A percentile compares a stretch with the other conserved stretches of the same genome.
Conservation (phyloP, 37 sponge, comb jelly and placozoan species). For the Chondrilla cf. caribensis region DNA sequence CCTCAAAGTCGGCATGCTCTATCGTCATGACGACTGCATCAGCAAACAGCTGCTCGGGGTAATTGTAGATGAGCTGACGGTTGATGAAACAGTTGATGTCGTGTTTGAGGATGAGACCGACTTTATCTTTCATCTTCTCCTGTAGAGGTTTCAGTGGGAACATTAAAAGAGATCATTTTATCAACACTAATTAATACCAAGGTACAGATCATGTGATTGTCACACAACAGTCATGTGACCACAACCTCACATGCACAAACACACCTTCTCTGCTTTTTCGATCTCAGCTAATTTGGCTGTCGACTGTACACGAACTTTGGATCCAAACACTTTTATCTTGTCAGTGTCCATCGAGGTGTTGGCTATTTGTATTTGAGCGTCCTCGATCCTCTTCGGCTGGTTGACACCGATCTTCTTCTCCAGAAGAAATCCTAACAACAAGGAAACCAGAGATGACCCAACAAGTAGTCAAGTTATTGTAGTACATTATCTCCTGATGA, state of each 20-base stretch:
- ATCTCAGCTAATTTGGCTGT: conserved; percentile 94
- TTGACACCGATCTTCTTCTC: conserved; percentile 97
- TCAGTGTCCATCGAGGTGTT: conserved; percentile 99
- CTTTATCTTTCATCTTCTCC: conserved; percentile 98
- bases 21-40: conserved; percentile 98
- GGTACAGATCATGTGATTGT: too few relatives aligned
- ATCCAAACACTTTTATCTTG: conserved; percentile 96
- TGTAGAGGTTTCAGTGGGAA: too few relatives aligned
- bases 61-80: conserved; percentile 98
- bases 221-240: too few relatives aligned
- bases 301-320: conserved; percentile 86
- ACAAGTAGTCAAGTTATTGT: not conserved
- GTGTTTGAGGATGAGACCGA: conserved; percentile 89
- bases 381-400: conserved; percentile 95
- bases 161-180: not conserved
- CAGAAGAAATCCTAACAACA: conserved; percentile 75
- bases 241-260: too few relatives aligned
- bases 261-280: conserved; percentile 90
- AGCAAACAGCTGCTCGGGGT: conserved; percentile 99
- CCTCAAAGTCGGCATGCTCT: conserved; percentile 99
- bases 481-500: too few relatives aligned
- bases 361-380: conserved; percentile 91
- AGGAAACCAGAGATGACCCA: not conserved
- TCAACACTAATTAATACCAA: not conserved
- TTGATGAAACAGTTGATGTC: conserved; percentile 96